phyloP scores from a whole-genome alignment of 2,113 vertebrate genomes.

The Eudyptes chrysolophus region DNA sequence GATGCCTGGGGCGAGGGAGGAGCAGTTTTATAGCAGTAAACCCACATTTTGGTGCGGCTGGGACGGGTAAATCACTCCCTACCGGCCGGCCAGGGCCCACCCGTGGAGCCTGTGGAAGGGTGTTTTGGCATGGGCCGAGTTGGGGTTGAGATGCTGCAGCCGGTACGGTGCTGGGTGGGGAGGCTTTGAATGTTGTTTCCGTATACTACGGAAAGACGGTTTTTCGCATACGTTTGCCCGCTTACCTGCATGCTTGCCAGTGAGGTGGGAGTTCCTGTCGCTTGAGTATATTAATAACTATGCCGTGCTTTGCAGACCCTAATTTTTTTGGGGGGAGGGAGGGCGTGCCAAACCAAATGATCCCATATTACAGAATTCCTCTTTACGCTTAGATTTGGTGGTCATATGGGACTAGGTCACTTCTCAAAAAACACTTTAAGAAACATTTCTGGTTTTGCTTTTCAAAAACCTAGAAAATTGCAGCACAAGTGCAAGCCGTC shows the following conservation, averaged over 20 bases:
- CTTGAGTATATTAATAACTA: background rate
- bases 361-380: background rate
- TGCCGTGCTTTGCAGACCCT: background rate
- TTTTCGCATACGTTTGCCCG: background rate
- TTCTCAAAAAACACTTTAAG: background rate
- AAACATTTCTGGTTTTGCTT: background rate
- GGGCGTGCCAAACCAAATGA: background rate
- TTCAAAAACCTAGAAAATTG: background rate
- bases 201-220: background rate
- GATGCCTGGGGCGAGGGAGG: background rate
- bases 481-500: background rate
- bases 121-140: background rate
- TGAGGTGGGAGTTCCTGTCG: background rate
- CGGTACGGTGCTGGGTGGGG: background rate
- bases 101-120: background rate
- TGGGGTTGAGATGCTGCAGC: background rate
- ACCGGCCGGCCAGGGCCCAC: background rate
- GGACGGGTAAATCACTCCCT: background rate
- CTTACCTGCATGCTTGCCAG: background rate
- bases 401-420: rapidly evolving
- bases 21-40: background rate
- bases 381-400: background rate
- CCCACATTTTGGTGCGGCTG: background rate
- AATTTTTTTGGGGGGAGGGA: rapidly evolving
- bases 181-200: background rate